phyloP scores from a whole-genome alignment of 2,113 vertebrate genomes.

The Callipepla squamata region DNA sequence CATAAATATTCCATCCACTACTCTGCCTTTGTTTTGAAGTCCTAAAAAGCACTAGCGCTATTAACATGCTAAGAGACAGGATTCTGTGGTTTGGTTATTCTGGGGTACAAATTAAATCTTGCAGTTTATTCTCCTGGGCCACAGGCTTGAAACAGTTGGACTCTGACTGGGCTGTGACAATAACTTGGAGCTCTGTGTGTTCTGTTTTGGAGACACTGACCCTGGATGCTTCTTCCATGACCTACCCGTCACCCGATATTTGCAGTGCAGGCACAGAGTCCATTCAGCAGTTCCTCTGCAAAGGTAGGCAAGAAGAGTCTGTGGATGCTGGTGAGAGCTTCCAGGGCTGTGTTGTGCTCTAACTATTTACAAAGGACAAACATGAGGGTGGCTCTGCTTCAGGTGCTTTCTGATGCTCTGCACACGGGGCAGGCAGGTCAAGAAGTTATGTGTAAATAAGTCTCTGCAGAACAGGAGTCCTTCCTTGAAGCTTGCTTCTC shows the following conservation, averaged over 20 bases:
- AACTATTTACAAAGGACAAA: background rate
- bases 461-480: background rate
- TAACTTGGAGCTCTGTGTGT: slow-evolving; percentile 7
- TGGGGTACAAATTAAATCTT: background rate
- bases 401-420: background rate
- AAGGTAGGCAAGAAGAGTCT: slow-evolving; percentile 72
- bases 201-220: slow-evolving; percentile 81
- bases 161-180: background rate
- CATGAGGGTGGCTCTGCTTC: accelerated
- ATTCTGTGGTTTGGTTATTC: background rate
- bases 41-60: background rate
- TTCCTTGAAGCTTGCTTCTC: background rate
- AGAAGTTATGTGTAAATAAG: background rate
- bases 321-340: background rate
- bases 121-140: background rate
- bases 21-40: background rate
- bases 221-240: slow-evolving; percentile 85
- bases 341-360: background rate
- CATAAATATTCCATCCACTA: background rate
- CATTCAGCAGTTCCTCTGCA: slow-evolving; percentile 90
- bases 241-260: slow-evolving; percentile 83
- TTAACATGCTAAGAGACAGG: background rate
- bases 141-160: background rate
- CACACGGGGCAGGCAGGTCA: background rate
- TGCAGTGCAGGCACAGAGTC: slow-evolving; percentile 85